A percentile compares a stretch with the other conserved stretches of the same genome.
These are phyloP conservation scores for Ecliptopera silaceata DNA, from an alignment of 2,888 invertebrate genomes.

Conservation along the genomic window DNA sequence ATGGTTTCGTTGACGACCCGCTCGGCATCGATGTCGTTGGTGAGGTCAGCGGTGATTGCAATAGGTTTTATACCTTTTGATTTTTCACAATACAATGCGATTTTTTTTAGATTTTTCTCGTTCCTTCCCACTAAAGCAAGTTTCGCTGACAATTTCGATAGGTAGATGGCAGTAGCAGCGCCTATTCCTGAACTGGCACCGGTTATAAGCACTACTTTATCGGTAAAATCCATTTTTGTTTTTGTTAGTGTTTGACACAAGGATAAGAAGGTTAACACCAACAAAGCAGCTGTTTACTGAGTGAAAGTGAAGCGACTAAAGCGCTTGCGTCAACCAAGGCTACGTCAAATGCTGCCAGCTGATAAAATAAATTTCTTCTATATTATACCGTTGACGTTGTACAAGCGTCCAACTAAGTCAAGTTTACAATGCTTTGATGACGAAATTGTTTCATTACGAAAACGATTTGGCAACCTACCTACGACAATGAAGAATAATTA, in stretches of 20 bases:
- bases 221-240: conserved; percentile 79
- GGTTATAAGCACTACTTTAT: conserved; percentile 85
- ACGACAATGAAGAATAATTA: too few relatives aligned
- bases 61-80: conserved; percentile 82
- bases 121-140: conserved; percentile 84
- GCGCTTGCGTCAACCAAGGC: conserved; percentile 30
- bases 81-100: conserved; percentile 78
- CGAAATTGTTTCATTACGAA: too few relatives aligned
- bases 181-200: conserved; percentile 91
- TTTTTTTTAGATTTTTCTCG: conserved; percentile 62
- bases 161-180: conserved; percentile 86
- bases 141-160: conserved; percentile 85
- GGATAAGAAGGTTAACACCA: background rate
- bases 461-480: too few relatives aligned
- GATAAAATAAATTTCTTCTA: conserved; percentile 11
- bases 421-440: too few relatives aligned
- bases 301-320: background rate
- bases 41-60: conserved; percentile 85
- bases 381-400: background rate
- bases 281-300: conserved; percentile 39
- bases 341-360: conserved; percentile 12
- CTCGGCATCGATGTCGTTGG: conserved; percentile 86
- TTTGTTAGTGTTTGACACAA: background rate
- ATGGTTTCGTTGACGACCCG: conserved; percentile 87
- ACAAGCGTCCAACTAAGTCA: background rate